These are phyloP conservation scores for Luehdorfia chinensis DNA, from an alignment of 1,140 invertebrate species.

Conservation along the genomic window DNA sequence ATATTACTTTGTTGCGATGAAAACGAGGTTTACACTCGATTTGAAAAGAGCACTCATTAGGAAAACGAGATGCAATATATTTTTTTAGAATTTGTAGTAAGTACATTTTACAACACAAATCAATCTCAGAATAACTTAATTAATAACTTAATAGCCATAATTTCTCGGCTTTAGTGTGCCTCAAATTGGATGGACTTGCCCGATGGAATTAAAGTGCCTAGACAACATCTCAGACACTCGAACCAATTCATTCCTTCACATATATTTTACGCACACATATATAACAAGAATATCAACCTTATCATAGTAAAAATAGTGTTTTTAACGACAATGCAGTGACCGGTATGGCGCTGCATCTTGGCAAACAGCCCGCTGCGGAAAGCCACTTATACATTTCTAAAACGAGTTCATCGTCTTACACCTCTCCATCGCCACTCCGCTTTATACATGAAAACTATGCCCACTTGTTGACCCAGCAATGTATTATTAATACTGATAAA, in stretches of 20 bases:
- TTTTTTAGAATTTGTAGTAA: too few relatives aligned
- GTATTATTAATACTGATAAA: too few relatives aligned
- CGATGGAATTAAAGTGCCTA: neutral
- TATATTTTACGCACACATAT: neutral
- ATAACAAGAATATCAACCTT: neutral
- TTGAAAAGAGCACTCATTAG: too few relatives aligned
- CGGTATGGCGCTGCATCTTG: conserved; percentile 56
- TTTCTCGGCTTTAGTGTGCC: too few relatives aligned
- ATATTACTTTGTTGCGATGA: too few relatives aligned
- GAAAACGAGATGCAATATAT: too few relatives aligned
- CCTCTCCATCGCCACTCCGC: conserved; percentile 47
- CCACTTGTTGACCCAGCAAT: neutral
- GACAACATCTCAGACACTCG: conserved; percentile 2
- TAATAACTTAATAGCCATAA: too few relatives aligned
- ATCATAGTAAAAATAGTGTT: conserved; percentile 7
- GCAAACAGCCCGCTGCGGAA: conserved; percentile 52
- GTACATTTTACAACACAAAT: too few relatives aligned
- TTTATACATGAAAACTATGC: conserved; percentile 18
- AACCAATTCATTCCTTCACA: neutral
- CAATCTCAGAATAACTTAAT: too few relatives aligned
- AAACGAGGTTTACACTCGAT: too few relatives aligned
- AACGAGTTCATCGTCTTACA: conserved; percentile 38
- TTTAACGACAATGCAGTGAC: conserved; percentile 39
- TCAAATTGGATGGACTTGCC: too few relatives aligned
- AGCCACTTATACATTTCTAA: conserved; percentile 24